Percentiles rank a stretch among this genome's conserved stretches.
These are phyloP conservation scores for Takifugu ocellatus DNA, from an alignment of 2,797 vertebrate genomes.

Conservation along the genomic window DNA sequence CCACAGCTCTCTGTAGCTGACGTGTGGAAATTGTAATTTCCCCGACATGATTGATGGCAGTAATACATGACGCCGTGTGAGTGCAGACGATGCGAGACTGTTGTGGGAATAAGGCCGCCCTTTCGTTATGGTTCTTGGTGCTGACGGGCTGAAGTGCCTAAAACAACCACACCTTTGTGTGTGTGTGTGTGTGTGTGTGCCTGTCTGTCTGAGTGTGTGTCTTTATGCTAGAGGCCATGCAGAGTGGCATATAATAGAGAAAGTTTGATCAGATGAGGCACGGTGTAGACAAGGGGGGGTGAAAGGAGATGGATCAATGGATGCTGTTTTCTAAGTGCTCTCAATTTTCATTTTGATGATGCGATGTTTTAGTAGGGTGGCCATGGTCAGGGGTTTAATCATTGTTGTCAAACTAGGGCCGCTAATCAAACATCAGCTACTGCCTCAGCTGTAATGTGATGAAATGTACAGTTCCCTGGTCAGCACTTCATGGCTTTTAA, in stretches of 20 bases:
- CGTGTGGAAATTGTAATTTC: constrained; percentile 80
- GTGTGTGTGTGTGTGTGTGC: not conserved
- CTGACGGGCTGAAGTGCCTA: constrained; percentile 57
- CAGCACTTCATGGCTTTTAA: constrained; percentile 17
- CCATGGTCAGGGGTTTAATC: constrained; percentile 51
- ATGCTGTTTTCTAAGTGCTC: constrained; percentile 21
- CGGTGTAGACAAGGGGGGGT: constrained; percentile 21
- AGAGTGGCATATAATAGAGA: constrained; percentile 57
- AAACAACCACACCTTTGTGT: constrained; percentile 43
- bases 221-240: constrained; percentile 34
- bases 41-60: constrained; percentile 79
- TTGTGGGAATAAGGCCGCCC: constrained; percentile 61
- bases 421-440: constrained; percentile 43
- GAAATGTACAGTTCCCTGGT: constrained; percentile 35
- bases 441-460: constrained; percentile 41
- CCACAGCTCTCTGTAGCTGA: constrained; percentile 71
- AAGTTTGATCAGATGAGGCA: constrained; percentile 26
- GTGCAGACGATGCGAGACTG: constrained; percentile 61
- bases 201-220: constrained; percentile 9
- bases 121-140: constrained; percentile 48
- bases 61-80: constrained; percentile 71
- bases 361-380: constrained; percentile 43
- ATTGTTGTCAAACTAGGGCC: constrained; percentile 48
- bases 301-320: constrained; percentile 37
- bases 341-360: constrained; percentile 45